A percentile compares a stretch with the other conserved stretches of the same genome.
Evolutionary conservation across 1,140 invertebrate species (phyloP).

Genomic region (Sogatella furcifera): DNA sequence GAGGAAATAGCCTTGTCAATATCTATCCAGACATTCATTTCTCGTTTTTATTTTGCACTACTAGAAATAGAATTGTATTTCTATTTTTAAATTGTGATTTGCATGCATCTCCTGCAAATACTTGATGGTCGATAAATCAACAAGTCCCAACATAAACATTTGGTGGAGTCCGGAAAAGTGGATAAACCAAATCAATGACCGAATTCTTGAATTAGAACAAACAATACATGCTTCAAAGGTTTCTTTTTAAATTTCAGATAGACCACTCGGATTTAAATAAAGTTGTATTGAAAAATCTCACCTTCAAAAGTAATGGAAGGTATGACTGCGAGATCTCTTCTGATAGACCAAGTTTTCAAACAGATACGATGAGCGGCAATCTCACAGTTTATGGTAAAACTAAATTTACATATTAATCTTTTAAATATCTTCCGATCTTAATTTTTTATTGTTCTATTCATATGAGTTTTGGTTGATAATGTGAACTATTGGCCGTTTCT

Average conservation of each 20-base stretch:
- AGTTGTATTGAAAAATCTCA: conserved; percentile 12
- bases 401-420: background rate
- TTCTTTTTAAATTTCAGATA: background rate
- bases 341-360: conserved; percentile 73
- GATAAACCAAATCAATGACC: too few species aligned
- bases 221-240: background rate
- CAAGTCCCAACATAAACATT: too few species aligned
- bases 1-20: background rate
- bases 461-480: background rate
- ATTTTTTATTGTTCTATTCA: background rate
- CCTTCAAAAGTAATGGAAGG: conserved; percentile 29
- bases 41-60: background rate
- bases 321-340: conserved; percentile 72
- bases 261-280: background rate
- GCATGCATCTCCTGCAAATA: background rate
- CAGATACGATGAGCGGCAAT: conserved; percentile 51
- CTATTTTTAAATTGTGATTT: background rate
- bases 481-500: too few species aligned
- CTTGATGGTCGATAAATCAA: background rate
- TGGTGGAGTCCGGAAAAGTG: too few species aligned
- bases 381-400: conserved; percentile 58
- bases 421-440: background rate
- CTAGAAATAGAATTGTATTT: background rate
- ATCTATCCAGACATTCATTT: background rate
- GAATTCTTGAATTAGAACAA: too few species aligned